Base-by-base conservation (phyloP, 2,113 vertebrate genomes). In the Megalops atlanticus region DNA sequence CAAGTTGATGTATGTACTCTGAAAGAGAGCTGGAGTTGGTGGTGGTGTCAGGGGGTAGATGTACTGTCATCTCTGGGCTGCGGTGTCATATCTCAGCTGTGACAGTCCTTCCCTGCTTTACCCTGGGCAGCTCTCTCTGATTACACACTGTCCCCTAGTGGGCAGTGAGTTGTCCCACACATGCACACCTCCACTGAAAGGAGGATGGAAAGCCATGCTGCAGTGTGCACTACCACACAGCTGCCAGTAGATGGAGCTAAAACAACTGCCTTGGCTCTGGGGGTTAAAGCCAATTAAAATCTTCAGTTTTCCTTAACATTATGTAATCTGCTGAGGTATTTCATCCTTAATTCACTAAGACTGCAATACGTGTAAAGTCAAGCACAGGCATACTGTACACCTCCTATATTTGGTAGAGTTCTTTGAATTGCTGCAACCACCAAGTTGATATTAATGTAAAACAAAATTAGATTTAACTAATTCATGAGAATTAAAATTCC, bases 221-320 rank as follows among this genome's bases (percentile, higher is more conserved):
- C 39, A 77, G 3, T 84, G 2, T 58, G 35, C 58, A 71, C 49
- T 49, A 80, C 18, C 39, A 52, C 1, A 35, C 31, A 36, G 10
- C 39, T 2, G 83, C 88, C 93, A 94, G 87, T 79, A 94, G 93
- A 91, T 92, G 93, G 93, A 84, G 87, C 89, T 88, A 86, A 88
- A 83, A 88, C 40, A 77, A 80, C 75, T 85, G 76, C 15, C 38
- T 49, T 69, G 43, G 41, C 73, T 18, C 69, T 33, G 27, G 15
- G n/a, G 58, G 24, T 8, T 27, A 24, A 64, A n/a, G n/a, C n/a
- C 4, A 64, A 27, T 64, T n/a, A 10, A 64, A 64, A 64, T 27
- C 58, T 64, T 64, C 58, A 64, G n/a, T 27, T n/a, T n/a, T 64
- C 58, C 58, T 7, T 54, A 21, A 54, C 3, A 24, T 64, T 64